phyloP scores from a whole-genome alignment of 2,888 invertebrate genomes.

The Ennomos quercinarius region DNA sequence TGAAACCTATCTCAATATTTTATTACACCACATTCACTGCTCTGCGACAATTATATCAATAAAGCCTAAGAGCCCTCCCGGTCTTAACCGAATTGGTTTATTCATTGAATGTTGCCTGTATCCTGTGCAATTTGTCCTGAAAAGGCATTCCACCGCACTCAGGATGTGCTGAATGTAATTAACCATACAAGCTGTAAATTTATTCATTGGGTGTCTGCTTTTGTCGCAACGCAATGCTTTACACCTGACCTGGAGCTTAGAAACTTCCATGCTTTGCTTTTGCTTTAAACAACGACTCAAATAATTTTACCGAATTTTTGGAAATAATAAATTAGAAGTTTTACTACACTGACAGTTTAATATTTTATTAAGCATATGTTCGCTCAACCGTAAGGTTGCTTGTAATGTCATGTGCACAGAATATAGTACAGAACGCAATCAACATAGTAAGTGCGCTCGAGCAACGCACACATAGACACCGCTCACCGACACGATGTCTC shows the following conservation, averaged over 20 bases:
- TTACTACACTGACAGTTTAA: too few relatives aligned
- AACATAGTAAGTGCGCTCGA: too few relatives aligned
- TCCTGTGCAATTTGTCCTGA: slow-evolving; percentile 28
- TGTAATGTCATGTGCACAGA: too few relatives aligned
- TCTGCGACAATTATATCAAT: not conserved
- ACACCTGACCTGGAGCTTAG: slow-evolving; percentile 24
- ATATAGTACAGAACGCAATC: too few relatives aligned
- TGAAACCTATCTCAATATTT: too few relatives aligned
- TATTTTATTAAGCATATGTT: too few relatives aligned
- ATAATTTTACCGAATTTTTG: too few relatives aligned
- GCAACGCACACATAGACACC: too few relatives aligned
- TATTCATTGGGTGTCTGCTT: slow-evolving; percentile 31
- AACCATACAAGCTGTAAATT: slow-evolving; percentile 34
- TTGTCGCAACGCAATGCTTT: slow-evolving; percentile 25
- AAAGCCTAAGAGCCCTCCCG: not conserved
- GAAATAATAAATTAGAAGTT: too few relatives aligned
- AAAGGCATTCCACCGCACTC: slow-evolving; percentile 22
- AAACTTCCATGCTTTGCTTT: slow-evolving; percentile 18
- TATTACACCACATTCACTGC: too few relatives aligned
- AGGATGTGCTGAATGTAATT: slow-evolving; percentile 30
- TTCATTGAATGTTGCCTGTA: slow-evolving; percentile 4
- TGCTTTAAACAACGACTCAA: not conserved
- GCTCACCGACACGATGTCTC: too few relatives aligned
- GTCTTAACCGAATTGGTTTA: slow-evolving; percentile 1
- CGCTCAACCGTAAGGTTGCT: too few relatives aligned